These are phyloP conservation scores for Triplophysa dalaica DNA, from an alignment of 2,113 vertebrate genomes.

Conservation along the genomic window DNA sequence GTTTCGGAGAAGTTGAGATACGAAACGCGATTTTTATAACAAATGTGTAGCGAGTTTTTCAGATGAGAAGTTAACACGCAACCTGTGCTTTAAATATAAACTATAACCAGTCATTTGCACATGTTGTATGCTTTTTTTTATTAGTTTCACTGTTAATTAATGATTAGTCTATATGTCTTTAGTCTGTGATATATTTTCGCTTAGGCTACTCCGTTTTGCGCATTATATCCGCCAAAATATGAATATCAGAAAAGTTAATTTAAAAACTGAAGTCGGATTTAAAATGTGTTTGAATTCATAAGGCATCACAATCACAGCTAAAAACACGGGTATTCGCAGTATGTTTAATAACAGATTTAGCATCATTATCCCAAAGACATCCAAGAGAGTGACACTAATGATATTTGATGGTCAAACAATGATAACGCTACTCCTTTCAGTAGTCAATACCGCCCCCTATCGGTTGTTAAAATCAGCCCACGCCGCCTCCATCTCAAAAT, in stretches of 20 bases:
- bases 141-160: not conserved
- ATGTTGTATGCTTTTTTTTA: not conserved
- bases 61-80: not conserved
- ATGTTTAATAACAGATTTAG: conserved; percentile 39
- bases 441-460: conserved; percentile 58
- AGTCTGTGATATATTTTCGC: not conserved
- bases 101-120: not conserved
- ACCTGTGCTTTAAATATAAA: too few relatives aligned
- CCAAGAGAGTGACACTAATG: conserved; percentile 34
- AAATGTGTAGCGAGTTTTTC: not conserved
- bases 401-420: conserved; percentile 45
- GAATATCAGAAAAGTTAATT: not conserved
- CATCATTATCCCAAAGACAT: conserved; percentile 46
- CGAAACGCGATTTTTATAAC: not conserved
- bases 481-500: not conserved
- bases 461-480: not conserved
- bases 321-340: not conserved
- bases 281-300: not conserved
- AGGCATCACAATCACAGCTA: not conserved
- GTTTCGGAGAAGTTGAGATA: conserved; percentile 17
- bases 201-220: not conserved
- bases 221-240: not conserved
- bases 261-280: not conserved
- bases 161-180: not conserved
- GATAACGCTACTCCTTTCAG: conserved; percentile 33